These are phyloP conservation scores for Ptilodon capucinus DNA, from an alignment of 2,888 invertebrate genomes.

Conservation along the genomic window DNA sequence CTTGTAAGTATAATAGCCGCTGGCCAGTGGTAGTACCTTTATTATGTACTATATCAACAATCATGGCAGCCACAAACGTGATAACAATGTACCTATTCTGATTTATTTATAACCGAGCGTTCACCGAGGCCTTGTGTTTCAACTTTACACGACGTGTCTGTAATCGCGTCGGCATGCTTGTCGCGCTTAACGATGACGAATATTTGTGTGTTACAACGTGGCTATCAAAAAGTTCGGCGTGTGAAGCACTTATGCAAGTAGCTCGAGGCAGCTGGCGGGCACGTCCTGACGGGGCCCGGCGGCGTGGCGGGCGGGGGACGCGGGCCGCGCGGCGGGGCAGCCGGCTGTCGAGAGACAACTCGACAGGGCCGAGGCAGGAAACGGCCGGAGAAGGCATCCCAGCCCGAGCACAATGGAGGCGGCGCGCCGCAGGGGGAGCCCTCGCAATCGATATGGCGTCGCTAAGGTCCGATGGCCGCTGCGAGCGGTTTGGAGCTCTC, in stretches of 20 bases:
- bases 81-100: constrained; percentile 16
- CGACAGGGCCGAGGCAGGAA: constrained; percentile 73
- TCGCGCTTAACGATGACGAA: constrained; percentile 15
- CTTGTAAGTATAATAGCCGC: too few relatives aligned
- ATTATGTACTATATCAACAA: constrained; percentile 13
- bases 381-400: constrained; percentile 79
- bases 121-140: not conserved
- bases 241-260: constrained; percentile 46
- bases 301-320: constrained; percentile 39
- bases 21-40: not conserved
- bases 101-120: constrained; percentile 20
- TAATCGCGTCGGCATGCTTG: not conserved
- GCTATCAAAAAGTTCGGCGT: constrained; percentile 21
- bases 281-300: constrained; percentile 53
- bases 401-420: constrained; percentile 76
- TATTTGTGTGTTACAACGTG: constrained; percentile 22
- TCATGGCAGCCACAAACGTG: constrained; percentile 5
- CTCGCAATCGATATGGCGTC: constrained; percentile 83
- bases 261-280: constrained; percentile 68
- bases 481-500: constrained; percentile 74
- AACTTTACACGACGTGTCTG: not conserved
- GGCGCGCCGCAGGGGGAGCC: constrained; percentile 81
- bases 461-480: constrained; percentile 83
- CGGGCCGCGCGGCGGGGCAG: constrained; percentile 46
- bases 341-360: constrained; percentile 55